These are phyloP conservation scores for Drosophila meridionalis DNA, from an alignment of 2,888 invertebrate genomes.

Conservation along the genomic window DNA sequence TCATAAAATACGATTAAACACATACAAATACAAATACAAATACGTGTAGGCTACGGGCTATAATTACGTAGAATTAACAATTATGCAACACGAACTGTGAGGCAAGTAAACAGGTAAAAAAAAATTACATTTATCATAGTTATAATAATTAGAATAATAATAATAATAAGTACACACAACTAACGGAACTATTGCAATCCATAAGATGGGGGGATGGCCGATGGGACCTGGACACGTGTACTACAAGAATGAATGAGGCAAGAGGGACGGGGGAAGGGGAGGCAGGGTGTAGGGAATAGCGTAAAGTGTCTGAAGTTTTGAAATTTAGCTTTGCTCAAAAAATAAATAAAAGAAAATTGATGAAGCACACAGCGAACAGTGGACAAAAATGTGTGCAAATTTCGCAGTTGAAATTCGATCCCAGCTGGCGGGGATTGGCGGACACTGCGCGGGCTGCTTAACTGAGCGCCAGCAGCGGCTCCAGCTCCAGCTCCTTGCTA, in stretches of 20 bases:
- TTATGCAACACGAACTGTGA: constrained; percentile 47
- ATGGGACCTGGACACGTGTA: constrained; percentile 7
- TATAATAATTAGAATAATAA: constrained; percentile 47
- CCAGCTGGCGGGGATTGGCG: neutral
- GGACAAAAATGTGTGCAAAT: constrained; percentile 20
- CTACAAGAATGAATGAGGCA: constrained; percentile 22
- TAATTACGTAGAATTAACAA: constrained; percentile 55
- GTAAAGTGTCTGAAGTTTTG: constrained; percentile 1
- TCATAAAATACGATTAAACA: constrained; percentile 30
- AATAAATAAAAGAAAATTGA: constrained; percentile 40
- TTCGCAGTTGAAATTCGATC: constrained; percentile 7
- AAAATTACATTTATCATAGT: constrained; percentile 47
- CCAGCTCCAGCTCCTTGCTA: constrained; percentile 83
- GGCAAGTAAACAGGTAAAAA: constrained; percentile 56
- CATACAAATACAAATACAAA: constrained; percentile 49
- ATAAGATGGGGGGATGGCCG: neutral
- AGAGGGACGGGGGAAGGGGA: neutral
- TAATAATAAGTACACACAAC: constrained; percentile 51
- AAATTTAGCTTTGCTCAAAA: constrained; percentile 31
- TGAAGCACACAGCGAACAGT: constrained; percentile 16
- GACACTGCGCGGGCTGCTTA: constrained; percentile 63
- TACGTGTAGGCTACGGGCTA: constrained; percentile 59
- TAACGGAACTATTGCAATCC: constrained; percentile 54
- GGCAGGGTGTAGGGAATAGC: too few relatives aligned
- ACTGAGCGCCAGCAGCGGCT: constrained; percentile 84